Percentiles rank a stretch among this genome's conserved stretches.
phyloP scores from a whole-genome alignment of 2,888 invertebrate genomes.

The Drosophila planitibia region DNA sequence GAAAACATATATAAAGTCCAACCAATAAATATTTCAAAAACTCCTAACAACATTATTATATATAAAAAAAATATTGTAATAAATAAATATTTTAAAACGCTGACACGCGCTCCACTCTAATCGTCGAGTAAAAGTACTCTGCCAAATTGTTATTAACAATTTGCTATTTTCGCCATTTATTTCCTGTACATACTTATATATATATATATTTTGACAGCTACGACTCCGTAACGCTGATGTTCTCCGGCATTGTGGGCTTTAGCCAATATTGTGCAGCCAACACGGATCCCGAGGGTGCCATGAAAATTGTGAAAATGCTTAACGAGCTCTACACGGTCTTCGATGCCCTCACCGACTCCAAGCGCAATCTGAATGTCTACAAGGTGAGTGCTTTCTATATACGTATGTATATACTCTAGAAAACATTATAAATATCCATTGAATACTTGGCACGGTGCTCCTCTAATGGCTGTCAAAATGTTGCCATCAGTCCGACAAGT shows the following conservation, averaged over 20 bases:
- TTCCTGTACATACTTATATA: slow-evolving; percentile 39
- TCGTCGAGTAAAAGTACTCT: background rate
- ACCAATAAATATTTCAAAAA: background rate
- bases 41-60: background rate
- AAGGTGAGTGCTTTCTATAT: slow-evolving; percentile 88
- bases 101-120: background rate
- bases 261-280: slow-evolving; percentile 95
- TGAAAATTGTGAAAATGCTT: slow-evolving; percentile 97
- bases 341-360: slow-evolving; percentile 96
- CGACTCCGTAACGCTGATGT: slow-evolving; percentile 95
- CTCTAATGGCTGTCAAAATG: slow-evolving; percentile 39
- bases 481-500: slow-evolving; percentile 50
- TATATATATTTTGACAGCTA: slow-evolving; percentile 87
- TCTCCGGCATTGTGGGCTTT: slow-evolving; percentile 97
- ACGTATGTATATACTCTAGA: background rate
- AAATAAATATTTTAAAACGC: background rate
- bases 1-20: background rate
- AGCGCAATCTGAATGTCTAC: slow-evolving; percentile 96
- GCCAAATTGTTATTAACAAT: slow-evolving; percentile 38
- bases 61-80: background rate
- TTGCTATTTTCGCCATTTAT: slow-evolving; percentile 58
- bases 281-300: slow-evolving; percentile 96
- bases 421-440: slow-evolving; percentile 17
- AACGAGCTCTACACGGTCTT: slow-evolving; percentile 97
- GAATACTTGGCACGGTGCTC: slow-evolving; percentile 4